A percentile compares a stretch with the other conserved stretches of the same genome.
Conservation (phyloP, 2,797 vertebrate genomes). For the Thripadectes ignobilis region DNA sequence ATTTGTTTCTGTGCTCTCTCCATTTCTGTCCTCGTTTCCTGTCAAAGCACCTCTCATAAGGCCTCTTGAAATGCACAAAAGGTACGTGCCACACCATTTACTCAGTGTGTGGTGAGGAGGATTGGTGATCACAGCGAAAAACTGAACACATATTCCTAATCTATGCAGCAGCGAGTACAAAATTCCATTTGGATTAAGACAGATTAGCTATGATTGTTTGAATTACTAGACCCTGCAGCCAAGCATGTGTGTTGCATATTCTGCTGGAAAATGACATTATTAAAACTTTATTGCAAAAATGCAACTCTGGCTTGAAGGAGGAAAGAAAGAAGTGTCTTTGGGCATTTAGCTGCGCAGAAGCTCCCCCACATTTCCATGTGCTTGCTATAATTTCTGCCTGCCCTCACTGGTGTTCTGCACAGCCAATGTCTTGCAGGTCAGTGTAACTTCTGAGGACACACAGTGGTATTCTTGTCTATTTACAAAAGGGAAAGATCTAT, state of each 20-base stretch:
- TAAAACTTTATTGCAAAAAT: neutral
- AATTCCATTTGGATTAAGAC: neutral
- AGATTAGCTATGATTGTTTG: neutral
- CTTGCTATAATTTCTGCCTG: neutral
- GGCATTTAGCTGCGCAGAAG: neutral
- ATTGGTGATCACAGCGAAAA: neutral
- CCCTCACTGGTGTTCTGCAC: neutral
- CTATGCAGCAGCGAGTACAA: neutral
- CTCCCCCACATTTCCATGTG: neutral
- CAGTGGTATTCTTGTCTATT: neutral
- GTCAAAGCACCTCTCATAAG: slow-evolving; percentile 74
- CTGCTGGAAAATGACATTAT: neutral
- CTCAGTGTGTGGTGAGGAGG: neutral
- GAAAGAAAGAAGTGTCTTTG: neutral
- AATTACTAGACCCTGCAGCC: neutral
- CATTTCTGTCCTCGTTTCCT: neutral
- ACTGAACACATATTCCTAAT: neutral
- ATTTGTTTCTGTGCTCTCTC: neutral
- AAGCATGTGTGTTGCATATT: neutral
- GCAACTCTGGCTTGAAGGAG: neutral
- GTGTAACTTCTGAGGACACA: neutral
- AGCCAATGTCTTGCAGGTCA: neutral
- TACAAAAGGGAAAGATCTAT: neutral
- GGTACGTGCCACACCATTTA: slow-evolving; percentile 61
- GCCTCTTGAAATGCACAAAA: slow-evolving; percentile 71